phyloP scores from a whole-genome alignment of 2,888 invertebrate species.

The Pteria penguin region DNA sequence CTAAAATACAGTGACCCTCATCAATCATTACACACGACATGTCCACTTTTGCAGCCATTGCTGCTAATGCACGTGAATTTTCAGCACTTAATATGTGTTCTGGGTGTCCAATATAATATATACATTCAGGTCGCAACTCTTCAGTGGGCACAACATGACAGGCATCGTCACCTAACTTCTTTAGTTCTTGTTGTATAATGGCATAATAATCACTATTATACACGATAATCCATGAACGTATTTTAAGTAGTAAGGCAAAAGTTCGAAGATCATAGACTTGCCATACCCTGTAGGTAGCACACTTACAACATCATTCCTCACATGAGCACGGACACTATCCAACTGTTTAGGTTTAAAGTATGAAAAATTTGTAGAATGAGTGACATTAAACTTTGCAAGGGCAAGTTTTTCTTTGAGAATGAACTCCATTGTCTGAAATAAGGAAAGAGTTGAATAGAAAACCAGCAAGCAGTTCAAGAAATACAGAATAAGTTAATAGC shows the following conservation, averaged over 20 bases:
- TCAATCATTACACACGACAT: slow-evolving; percentile 1
- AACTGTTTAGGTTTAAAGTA: background rate
- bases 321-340: background rate
- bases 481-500: no score
- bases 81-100: background rate
- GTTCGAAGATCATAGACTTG: slow-evolving; percentile 4
- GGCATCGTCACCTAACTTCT: background rate
- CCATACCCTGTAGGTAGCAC: slow-evolving; percentile 13
- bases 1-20: slow-evolving; percentile 12
- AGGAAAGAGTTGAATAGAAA: no score
- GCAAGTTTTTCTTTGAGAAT: background rate
- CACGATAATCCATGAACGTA: background rate
- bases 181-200: slow-evolving; percentile 3
- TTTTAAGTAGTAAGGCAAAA: background rate
- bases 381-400: background rate
- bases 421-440: no score
- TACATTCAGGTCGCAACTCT: background rate
- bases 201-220: background rate
- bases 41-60: background rate
- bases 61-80: background rate
- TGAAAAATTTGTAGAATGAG: background rate
- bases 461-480: no score
- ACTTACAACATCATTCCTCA: background rate
- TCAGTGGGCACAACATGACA: background rate
- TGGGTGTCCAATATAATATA: slow-evolving; percentile 12